Evolutionary conservation across 2,888 invertebrate genomes (phyloP), one percentile per base, ranked within the genome.

Genomic region (Prosapia bicincta): DNA sequence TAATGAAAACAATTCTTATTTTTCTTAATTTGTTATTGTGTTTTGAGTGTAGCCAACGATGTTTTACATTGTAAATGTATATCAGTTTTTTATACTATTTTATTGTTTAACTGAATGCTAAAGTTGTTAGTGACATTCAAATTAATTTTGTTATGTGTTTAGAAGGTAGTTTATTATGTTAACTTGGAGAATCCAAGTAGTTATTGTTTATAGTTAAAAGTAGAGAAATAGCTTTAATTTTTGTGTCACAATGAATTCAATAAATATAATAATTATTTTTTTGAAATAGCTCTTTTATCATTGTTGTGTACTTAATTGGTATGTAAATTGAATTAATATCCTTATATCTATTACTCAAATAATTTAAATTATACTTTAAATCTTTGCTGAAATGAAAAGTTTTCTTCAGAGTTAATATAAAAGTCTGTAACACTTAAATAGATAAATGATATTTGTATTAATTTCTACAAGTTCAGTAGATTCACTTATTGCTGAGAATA

Each of bases 241-340:
- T 1, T 20, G 38, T 38, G 38, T 38, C 38, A 38, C 9, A 38
- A 38, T 38, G 38, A 38, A 9, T 54, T 54, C 54, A 54, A 54
- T 54, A 54, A 54, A 54, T 20, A 20, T 20, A 54, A n/a, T 38
- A 13, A 20, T 54, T n/a, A 5, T 20, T 20, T 54, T 54, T 54
- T 54, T 54, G 54, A n/a, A 54, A 54, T 54, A 54, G 54, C 54
- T 54, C 54, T 54, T 54, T 54, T 54, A 54, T 54, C 54, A 54
- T 54, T 54, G 54, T 20, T 20, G 54, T 20, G 54, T 54, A 54
- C 54, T 54, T 54, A 54, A 54, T 54, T 10, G n/a, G 3, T 54
- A 54, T n/a, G n/a, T n/a, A 54, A 54, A 20, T 54, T 54, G 20
- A 54, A 54, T 54, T 10, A 54, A 54, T 54, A 20, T 54, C n/a